Evolutionary conservation across 1,140 invertebrate genomes (phyloP), one percentile per base, ranked within the genome.

Genomic region (Phortica variegata): DNA sequence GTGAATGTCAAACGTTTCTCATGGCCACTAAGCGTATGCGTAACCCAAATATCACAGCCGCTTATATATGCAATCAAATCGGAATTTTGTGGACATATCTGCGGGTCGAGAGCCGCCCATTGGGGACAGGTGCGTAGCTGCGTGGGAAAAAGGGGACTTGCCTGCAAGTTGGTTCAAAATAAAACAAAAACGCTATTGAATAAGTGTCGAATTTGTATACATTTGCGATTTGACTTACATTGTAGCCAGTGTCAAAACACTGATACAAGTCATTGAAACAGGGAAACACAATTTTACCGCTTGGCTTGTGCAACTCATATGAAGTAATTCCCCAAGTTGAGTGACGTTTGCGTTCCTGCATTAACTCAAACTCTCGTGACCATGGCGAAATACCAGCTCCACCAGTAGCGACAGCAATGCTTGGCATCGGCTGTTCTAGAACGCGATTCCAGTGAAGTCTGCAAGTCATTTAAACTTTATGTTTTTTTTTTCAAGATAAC

Each of bases 301-400:
- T 84, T 3, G 82, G 80, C 16, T 83, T 81, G 65, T 95, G 89
- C 34, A 95, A 79, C 69, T 97, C 92, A 69, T 95, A 98, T 9
- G 90, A 90, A 2, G 91, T 95, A 38, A 98, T 95, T 15, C 95
- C 95, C 85, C 91, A 95, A 1, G 90, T 90, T 1, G 90, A 85
- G 8, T 95, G 81, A 54, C 93, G 79, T 78, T 95, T 95, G 42
- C 95, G 80, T 73, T 98, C 95, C 79, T 90, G 88, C 43, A 95
- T 78, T 37, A 97, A 73, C 72, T 94, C 91, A 72, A 95, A 93
- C 76, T 97, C 94, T 49, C 87, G 79, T 0, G 89, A 90, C 17
- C 84, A 81, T 57, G 60, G 44, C 82, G 81, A 57, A 17, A 19
- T 20, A 7, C 51, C 40, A 16, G 53, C 36, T 7, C 52, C 49